Evolutionary conservation across 2,888 invertebrate genomes (phyloP).

Genomic region (Scaeva pyrastri): DNA sequence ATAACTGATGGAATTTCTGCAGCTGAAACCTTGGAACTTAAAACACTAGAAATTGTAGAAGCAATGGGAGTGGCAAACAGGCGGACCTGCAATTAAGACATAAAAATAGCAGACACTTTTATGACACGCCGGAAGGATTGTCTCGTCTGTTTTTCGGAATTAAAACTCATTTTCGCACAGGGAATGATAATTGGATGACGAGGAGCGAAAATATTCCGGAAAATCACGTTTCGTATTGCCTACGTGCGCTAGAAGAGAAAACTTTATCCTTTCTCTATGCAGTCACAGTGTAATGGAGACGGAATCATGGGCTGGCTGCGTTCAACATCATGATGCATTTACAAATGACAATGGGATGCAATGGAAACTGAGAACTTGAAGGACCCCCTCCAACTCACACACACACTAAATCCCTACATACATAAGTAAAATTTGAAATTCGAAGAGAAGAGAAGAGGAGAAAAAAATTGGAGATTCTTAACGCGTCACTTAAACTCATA

Average conservation of each 20-base stretch:
- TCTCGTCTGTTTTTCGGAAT: slow-evolving; percentile 75
- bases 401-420: neutral
- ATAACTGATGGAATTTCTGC: neutral
- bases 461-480: slow-evolving; percentile 64
- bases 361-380: slow-evolving; percentile 22
- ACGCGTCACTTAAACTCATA: slow-evolving; percentile 74
- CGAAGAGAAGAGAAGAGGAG: slow-evolving; percentile 20
- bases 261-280: slow-evolving; percentile 71
- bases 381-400: neutral
- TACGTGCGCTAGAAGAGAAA: slow-evolving; percentile 75
- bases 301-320: slow-evolving; percentile 53
- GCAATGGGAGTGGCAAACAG: slow-evolving; percentile 37
- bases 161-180: slow-evolving; percentile 76
- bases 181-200: slow-evolving; percentile 76
- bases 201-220: slow-evolving; percentile 75
- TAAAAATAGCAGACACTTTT: slow-evolving; percentile 76
- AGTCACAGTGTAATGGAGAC: slow-evolving; percentile 68
- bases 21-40: neutral
- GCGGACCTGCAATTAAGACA: slow-evolving; percentile 70
- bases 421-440: neutral
- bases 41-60: neutral
- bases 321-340: slow-evolving; percentile 66
- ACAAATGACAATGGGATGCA: slow-evolving; percentile 65
- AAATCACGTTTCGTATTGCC: slow-evolving; percentile 76
- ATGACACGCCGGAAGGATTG: slow-evolving; percentile 76